Conservation (phyloP, 2,113 vertebrate species). For the Connochaetes taurinus region DNA sequence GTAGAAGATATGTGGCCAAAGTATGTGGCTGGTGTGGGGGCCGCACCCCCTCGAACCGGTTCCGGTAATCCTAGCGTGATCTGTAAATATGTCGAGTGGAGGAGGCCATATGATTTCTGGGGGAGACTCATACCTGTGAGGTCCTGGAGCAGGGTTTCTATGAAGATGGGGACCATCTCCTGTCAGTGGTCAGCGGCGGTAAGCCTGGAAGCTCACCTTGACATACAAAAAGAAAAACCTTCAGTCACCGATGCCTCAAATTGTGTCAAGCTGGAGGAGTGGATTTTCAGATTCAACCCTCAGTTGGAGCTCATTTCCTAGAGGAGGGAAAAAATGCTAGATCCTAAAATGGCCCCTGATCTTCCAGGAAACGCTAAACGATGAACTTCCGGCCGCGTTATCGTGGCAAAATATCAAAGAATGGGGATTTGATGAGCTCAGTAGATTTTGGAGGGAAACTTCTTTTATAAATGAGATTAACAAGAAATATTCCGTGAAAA, state of each 20-base stretch:
- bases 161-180: conserved; percentile 47
- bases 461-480: conserved; percentile 64
- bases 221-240: not conserved
- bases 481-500: conserved; percentile 71
- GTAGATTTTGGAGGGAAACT: conserved; percentile 70
- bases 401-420: conserved; percentile 45
- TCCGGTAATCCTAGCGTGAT: not conserved
- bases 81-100: conserved; percentile 25
- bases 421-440: conserved; percentile 46
- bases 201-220: conserved; percentile 59
- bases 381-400: conserved; percentile 14
- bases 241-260: conserved; percentile 65
- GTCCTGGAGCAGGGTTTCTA: conserved; percentile 30
- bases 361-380: not conserved
- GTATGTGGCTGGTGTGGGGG: not conserved
- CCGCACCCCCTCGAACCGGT: not conserved
- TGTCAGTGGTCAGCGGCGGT: not conserved
- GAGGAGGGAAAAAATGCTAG: conserved; percentile 25
- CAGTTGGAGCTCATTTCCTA: conserved; percentile 53
- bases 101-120: conserved; percentile 32
- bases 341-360: conserved; percentile 53
- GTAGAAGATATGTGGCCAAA: conserved; percentile 52
- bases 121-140: conserved; percentile 70
- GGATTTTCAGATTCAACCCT: conserved; percentile 53
- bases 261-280: conserved; percentile 66